Base-by-base conservation (phyloP, 2,113 vertebrate species). In the Chamaetylas fuelleborni region DNA sequence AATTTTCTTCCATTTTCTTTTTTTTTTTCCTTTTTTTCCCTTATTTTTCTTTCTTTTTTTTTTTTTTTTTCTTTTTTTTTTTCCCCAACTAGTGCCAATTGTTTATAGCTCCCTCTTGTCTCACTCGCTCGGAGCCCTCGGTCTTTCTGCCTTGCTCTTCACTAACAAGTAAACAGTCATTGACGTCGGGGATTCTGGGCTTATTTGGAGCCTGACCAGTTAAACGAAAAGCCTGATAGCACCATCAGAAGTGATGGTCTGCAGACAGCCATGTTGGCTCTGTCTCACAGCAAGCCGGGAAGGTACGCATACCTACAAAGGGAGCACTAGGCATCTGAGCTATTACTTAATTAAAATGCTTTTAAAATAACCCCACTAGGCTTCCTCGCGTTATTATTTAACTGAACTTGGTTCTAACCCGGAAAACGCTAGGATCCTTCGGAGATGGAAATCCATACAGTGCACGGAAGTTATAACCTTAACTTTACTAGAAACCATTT, bases 401-500 rank as follows among this genome's bases (percentile, higher is more conserved):
- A 53, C 77, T 81, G 81, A 92, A 64, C 47, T 81, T 82, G 73
- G 34, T 66, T 78, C 86, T 88, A 88, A 43, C 77, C 67, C n/a
- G n/a, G 85, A 53, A 82, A 76, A 47, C 25, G 62, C 71, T 95
- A 94, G 57, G 88, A 67, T 88, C 69, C 51, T 93, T 95, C 28
- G 28, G 92, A 96, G 90, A 73, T 97, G 92, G 94, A 96, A 96
- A 96, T 94, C 86, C 97, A 97, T 97, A 97, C 81, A 97, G 96
- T 95, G 95, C 97, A 97, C 91, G 92, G 96, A 97, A 97, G 88
- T 83, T 97, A 93, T 97, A 96, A 97, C 96, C 97, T 97, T 96
- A 97, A 95, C 98, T 98, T 97, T 97, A 97, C 97, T 96, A 98
- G 94, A 98, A 98, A 97, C 97, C 96, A 97, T 97, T 98, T 98